Percentiles rank a stretch among this genome's conserved stretches.
Conservation (phyloP, 92 coral and sea anemone species). For the Palythoa grandiflora region DNA sequence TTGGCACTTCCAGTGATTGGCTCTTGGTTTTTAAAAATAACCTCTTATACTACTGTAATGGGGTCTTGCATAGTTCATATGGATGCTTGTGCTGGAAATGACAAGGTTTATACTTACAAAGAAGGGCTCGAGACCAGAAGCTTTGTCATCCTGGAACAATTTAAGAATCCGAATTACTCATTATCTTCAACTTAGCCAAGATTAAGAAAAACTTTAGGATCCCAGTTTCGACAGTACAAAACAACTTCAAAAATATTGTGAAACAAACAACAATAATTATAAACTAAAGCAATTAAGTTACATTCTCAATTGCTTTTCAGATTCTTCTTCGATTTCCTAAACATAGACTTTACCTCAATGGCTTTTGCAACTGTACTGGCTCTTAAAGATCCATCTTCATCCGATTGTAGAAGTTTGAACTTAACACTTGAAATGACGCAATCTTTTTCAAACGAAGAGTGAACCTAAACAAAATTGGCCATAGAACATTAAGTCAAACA, state of each 20-base stretch:
- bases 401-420: constrained; percentile 29
- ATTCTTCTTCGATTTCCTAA: too few species aligned
- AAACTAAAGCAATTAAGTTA: too few species aligned
- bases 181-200: not conserved
- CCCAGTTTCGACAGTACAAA: too few species aligned
- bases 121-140: constrained; percentile 1
- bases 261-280: too few species aligned
- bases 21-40: too few species aligned
- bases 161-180: not conserved
- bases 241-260: too few species aligned
- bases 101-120: not conserved
- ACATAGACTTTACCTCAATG: constrained; percentile 9
- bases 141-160: not conserved
- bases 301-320: too few species aligned
- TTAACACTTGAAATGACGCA: constrained; percentile 11
- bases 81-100: not conserved
- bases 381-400: not conserved
- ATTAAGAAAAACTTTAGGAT: too few species aligned
- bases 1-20: too few species aligned
- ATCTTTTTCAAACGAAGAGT: constrained; percentile 39
- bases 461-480: not conserved
- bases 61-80: not conserved
- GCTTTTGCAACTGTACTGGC: constrained; percentile 25
- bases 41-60: too few species aligned
- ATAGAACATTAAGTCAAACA: not conserved